These are phyloP conservation scores for Danaus plexippus DNA, from an alignment of 1,140 invertebrate species.

Conservation along the genomic window DNA sequence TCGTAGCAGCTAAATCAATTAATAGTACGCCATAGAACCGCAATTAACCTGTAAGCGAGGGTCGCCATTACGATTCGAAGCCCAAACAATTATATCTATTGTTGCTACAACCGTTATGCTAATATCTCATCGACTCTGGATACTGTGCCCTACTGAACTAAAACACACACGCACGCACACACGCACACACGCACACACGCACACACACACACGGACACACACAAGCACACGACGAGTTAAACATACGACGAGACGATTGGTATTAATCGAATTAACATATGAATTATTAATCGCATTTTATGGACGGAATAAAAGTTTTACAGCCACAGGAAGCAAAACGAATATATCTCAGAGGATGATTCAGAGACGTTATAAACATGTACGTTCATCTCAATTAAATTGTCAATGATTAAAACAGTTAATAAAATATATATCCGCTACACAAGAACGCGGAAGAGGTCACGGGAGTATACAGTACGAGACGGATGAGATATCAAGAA, in stretches of 20 bases:
- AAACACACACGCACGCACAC: constrained; percentile 6
- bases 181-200: background rate
- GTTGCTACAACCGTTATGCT: constrained; percentile 41
- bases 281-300: no score
- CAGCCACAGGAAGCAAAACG: no score
- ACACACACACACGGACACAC: constrained; percentile 4
- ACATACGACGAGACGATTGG: no score
- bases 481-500: no score
- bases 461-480: no score
- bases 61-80: constrained; percentile 25
- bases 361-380: no score
- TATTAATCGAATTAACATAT: background rate
- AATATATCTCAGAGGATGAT: no score
- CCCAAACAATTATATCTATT: constrained; percentile 47
- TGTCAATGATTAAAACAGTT: no score
- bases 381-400: no score
- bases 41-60: constrained; percentile 50
- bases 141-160: background rate
- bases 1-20: constrained; percentile 55
- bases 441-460: no score
- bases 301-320: no score
- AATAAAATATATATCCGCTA: no score
- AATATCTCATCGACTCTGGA: constrained; percentile 37
- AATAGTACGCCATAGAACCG: constrained; percentile 43
- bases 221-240: background rate